Evolutionary conservation across 2,888 invertebrate species (phyloP).

Genomic region (Dryobota labecula): DNA sequence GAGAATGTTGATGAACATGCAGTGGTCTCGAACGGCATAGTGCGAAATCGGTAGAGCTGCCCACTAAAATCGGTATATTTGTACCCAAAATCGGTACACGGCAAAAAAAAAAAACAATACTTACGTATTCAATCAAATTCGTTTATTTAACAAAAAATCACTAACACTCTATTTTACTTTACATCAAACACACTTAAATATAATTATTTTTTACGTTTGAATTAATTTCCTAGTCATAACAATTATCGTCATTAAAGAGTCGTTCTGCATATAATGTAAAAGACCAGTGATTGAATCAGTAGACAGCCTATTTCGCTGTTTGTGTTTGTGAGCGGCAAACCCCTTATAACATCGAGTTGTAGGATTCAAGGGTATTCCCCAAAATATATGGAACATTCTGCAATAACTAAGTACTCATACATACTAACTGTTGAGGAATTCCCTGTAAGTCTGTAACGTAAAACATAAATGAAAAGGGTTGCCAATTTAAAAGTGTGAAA

Average conservation of each 20-base stretch:
- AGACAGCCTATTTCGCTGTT: background rate
- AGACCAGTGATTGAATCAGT: background rate
- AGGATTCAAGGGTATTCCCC: too few species aligned
- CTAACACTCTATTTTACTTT: too few species aligned
- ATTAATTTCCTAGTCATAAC: background rate
- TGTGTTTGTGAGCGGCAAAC: background rate
- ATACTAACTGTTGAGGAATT: too few species aligned
- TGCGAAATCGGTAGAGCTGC: background rate
- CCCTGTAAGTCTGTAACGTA: too few species aligned
- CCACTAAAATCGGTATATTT: background rate
- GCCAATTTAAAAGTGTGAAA: too few species aligned
- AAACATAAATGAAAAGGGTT: too few species aligned
- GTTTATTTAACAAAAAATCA: background rate
- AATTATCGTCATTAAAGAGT: background rate
- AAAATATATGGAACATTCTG: too few species aligned
- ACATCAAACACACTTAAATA: background rate
- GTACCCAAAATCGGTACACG: background rate
- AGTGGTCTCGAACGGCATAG: background rate
- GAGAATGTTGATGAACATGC: too few species aligned
- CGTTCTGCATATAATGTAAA: conserved; percentile 4
- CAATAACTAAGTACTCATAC: too few species aligned
- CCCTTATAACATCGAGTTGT: too few species aligned
- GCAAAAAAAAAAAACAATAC: background rate
- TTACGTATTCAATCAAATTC: background rate
- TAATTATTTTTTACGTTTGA: background rate